phyloP scores from a whole-genome alignment of 2,888 invertebrate genomes.

The Lithophane leautieri region DNA sequence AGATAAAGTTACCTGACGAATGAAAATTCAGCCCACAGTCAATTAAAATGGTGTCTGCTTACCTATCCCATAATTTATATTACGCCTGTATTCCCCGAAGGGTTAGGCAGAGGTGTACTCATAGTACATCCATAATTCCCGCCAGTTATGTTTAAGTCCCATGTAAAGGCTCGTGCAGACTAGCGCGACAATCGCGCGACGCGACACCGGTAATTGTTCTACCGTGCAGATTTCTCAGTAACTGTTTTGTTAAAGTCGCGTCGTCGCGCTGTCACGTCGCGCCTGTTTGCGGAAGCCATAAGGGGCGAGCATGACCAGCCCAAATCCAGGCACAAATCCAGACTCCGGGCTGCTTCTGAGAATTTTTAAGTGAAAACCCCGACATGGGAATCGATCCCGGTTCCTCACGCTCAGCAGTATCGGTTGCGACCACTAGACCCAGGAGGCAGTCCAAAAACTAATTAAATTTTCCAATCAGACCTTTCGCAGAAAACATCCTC shows the following conservation, averaged over 20 bases:
- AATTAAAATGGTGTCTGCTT: background rate
- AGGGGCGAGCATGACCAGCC: background rate
- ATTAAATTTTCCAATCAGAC: constrained; percentile 16
- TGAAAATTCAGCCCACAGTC: background rate
- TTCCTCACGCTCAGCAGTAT: background rate
- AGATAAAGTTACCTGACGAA: background rate
- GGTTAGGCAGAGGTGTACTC: background rate
- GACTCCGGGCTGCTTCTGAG: too few species aligned
- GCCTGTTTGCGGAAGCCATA: too few species aligned
- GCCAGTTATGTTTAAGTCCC: background rate
- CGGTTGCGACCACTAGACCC: background rate
- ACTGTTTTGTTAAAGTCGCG: too few species aligned
- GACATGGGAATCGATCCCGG: background rate
- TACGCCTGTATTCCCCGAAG: too few species aligned
- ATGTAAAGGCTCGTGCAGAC: too few species aligned
- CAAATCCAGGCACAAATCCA: background rate
- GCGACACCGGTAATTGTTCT: too few species aligned
- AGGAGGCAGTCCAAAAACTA: background rate
- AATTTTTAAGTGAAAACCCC: too few species aligned
- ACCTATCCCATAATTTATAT: too few species aligned
- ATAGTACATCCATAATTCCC: background rate
- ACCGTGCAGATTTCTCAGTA: too few species aligned
- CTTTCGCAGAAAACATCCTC: background rate
- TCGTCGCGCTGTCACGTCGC: too few species aligned
- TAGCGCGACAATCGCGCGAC: too few species aligned